Evolutionary conservation across 2,113 vertebrate genomes (phyloP), one percentile per base, ranked within the genome.

Genomic region (Zosterops japonicus): DNA sequence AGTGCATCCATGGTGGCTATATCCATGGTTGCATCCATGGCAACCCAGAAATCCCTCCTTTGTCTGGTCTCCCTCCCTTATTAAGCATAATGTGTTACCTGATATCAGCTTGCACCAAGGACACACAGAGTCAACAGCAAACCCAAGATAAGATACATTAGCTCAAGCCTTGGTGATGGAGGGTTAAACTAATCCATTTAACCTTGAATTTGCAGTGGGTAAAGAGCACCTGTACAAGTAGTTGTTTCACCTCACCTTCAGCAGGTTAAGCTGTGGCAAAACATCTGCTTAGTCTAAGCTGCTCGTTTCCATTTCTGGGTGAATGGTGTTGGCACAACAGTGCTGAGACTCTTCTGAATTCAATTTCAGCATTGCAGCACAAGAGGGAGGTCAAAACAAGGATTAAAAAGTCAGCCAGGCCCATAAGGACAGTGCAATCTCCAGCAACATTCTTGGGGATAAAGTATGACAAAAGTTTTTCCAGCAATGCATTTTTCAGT

Each of bases 121-220:
- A 57, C 84, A 60, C 55, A n/a, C 29, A 44, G 14, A 72, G 49
- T 35, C 84, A 82, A 60, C 9, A 83, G 76, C 79, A 67, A 88
- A 59, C n/a, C 33, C 42, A 55, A 83, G 89, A 70, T 93, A 92
- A 94, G 59, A 50, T 14, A 63, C 56, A 23, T 67, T 8, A 87
- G 47, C 83, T 77, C 57, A 77, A 63, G 64, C 60, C 60, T 39
- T 27, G 16, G 59, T 24, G 21, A 39, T 7, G 5, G 24, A 64
- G 33, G 14, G 60, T 86, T 81, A 74, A 80, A 57, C 15, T 55
- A 97, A 96, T 83, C 83, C 39, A 5, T 57, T 93, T 96, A 90
- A 89, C 79, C 83, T 83, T 83, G 89, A 94, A 88, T 59, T 76
- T 67, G 33, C 52, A 81, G 23, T 1, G 70, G 76, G 76, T 41